phyloP scores from a whole-genome alignment of 2,888 invertebrate species.

The Drosophila longiperda region DNA sequence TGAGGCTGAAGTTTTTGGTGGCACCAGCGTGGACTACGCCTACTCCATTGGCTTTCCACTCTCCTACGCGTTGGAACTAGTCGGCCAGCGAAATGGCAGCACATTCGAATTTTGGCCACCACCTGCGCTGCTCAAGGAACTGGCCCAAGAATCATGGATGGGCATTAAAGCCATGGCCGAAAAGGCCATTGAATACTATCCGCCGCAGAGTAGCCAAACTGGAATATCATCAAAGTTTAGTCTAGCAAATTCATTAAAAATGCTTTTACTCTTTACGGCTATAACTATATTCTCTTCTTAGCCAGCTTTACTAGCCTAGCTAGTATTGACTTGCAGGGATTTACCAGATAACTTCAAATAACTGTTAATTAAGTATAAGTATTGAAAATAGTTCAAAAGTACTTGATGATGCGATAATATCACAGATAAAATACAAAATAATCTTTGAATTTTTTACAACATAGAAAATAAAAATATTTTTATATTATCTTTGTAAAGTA shows the following conservation, averaged over 20 bases:
- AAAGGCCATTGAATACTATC: constrained; percentile 67
- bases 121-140: constrained; percentile 86
- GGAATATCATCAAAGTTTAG: too few species aligned
- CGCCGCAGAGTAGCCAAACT: constrained; percentile 8
- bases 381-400: too few species aligned
- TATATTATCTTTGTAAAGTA: background rate
- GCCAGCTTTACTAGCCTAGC: background rate
- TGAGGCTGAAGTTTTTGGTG: constrained; percentile 86
- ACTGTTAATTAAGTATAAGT: too few species aligned
- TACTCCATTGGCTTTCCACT: constrained; percentile 86
- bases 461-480: background rate
- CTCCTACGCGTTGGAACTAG: constrained; percentile 88
- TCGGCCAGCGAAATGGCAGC: constrained; percentile 84
- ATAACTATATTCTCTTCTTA: constrained; percentile 8
- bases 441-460: background rate
- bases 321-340: too few species aligned
- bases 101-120: constrained; percentile 86
- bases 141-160: constrained; percentile 87
- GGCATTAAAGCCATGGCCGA: constrained; percentile 82
- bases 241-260: constrained; percentile 18
- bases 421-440: background rate
- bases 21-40: constrained; percentile 89
- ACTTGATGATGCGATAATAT: background rate
- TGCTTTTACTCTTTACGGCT: constrained; percentile 1
- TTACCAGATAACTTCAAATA: too few species aligned